phyloP scores from a whole-genome alignment of 1,140 invertebrate genomes.

The Babylonia areolata region DNA sequence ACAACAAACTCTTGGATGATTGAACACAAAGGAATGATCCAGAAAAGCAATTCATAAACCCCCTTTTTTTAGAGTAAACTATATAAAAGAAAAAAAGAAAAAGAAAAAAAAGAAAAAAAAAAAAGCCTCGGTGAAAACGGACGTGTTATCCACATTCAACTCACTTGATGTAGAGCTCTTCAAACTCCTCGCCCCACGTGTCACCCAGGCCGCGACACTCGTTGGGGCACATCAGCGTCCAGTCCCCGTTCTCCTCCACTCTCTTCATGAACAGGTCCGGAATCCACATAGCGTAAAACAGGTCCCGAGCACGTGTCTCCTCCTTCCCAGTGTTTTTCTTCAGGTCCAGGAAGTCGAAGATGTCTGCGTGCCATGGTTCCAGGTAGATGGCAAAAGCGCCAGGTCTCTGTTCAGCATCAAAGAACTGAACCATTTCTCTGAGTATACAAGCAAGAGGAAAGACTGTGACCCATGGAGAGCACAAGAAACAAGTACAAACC shows the following conservation, averaged over 20 bases:
- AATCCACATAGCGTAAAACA: constrained; percentile 99
- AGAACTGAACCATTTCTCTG: background rate
- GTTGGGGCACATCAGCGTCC: constrained; percentile 98
- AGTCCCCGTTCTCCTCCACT: constrained; percentile 90
- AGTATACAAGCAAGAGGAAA: no score
- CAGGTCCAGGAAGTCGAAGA: constrained; percentile 96
- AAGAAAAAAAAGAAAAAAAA: no score
- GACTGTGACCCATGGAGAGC: no score
- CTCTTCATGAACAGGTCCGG: constrained; percentile 99
- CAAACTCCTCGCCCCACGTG: constrained; percentile 96
- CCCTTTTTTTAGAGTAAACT: no score
- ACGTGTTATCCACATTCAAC: constrained; percentile 19
- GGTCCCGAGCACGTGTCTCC: constrained; percentile 85
- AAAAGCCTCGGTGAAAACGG: no score
- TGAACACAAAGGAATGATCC: no score
- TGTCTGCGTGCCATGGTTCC: constrained; percentile 99
- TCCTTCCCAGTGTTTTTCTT: constrained; percentile 87
- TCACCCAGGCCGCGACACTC: constrained; percentile 93
- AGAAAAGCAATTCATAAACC: no score
- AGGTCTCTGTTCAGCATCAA: constrained; percentile 81
- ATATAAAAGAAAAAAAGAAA: no score
- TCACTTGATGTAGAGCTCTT: constrained; percentile 88
- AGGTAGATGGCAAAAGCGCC: constrained; percentile 99
- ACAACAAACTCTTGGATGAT: no score
- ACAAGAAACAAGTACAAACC: no score